Evolutionary conservation across 2,113 vertebrate genomes (phyloP), one percentile per base, ranked within the genome.

Genomic region (Siniperca chuatsi): DNA sequence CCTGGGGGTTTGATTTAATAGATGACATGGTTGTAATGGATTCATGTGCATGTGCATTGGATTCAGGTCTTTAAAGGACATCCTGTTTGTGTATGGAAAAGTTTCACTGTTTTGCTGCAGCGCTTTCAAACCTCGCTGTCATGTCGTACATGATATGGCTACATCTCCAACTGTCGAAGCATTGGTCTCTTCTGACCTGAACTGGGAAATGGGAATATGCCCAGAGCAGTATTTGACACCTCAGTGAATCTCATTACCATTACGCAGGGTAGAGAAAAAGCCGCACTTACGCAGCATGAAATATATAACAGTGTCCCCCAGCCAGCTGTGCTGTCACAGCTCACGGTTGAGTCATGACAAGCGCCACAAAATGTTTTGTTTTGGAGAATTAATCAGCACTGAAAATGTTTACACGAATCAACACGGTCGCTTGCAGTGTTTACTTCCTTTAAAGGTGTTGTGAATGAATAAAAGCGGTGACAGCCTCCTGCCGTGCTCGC

Each of bases 161-260:
- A 83, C 87, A 90, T 92, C 80, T 83, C 83, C 89, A 79, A 48
- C 87, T 87, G 89, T 86, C 60, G 57, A 88, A 90, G 87, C 73
- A 55, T 85, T 54, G 87, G 81, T 94, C 83, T 93, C 84, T 72
- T 74, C 84, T 90, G 90, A 94, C 92, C 91, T 89, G 87, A 88
- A 79, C 78, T 81, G 78, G 57, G 71, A 83, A 81, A 89, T 70
- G 86, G 83, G 74, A 93, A 93, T 89, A 82, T 7, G 90, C 93
- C 90, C 87, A 82, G 84, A 94, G 90, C 91, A 72, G 68, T 87
- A 75, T 91, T 92, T 91, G 91, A 92, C 92, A 94, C 92, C 89
- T 93, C 80, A 82, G 86, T 90, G 92, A 92, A 84, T 95, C 76
- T 89, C 65, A 93, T 93, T 93, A 90, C 71, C 89, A 93, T 90